Evolutionary conservation across 2,888 invertebrate species (phyloP), one percentile per base, ranked within the genome.

Genomic region (Parasteatoda lunata): DNA sequence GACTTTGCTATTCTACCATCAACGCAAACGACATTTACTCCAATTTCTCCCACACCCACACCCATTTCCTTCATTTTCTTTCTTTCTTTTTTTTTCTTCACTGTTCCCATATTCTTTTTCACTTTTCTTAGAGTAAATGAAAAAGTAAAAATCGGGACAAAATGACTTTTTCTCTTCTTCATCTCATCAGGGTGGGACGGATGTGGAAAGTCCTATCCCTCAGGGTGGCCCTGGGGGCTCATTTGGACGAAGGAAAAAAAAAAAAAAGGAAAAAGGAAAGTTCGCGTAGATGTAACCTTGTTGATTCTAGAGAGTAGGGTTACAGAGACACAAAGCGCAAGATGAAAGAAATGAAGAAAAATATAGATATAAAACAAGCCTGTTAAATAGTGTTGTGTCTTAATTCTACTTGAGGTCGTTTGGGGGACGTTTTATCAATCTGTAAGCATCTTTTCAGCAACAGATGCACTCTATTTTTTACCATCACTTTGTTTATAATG

Each of bases 1-100:
- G 85, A 85, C 85, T 85, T 85, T 85, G 85, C 85, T 80, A 80
- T 85, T 78, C 76, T 76, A 66, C 76, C 76, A 85, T 85, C 80
- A 85, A 66, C 80, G 85, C 71, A 85, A 85, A 85, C 79, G 80
- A 80, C 85, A 75, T 77, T 85, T 85, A 77, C 83, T 83, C 83
- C 77, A 77, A 83, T 83, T 83, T 70, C 52, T 48, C 79, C 65
- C 66, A 49, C 79, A 48, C 49, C 5, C 45, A 30, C 69, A n/a
- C 52, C 47, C 54, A 52, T 48, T 80, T 65, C 66, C 64, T 45
- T 45, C 71, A 52, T 59, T 68, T 81, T 52, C 54, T 69, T 77
- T 71, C 47, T 82, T 72, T 59, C 48, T 82, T 76, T 70, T 77
- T 77, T 65, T 11, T 48, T 64, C 69, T 49, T 51, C 65, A 30